A percentile compares a stretch with the other conserved stretches of the same genome.
Evolutionary conservation across 2,888 invertebrate species (phyloP).

Genomic region (Lepidochrysops patricia): DNA sequence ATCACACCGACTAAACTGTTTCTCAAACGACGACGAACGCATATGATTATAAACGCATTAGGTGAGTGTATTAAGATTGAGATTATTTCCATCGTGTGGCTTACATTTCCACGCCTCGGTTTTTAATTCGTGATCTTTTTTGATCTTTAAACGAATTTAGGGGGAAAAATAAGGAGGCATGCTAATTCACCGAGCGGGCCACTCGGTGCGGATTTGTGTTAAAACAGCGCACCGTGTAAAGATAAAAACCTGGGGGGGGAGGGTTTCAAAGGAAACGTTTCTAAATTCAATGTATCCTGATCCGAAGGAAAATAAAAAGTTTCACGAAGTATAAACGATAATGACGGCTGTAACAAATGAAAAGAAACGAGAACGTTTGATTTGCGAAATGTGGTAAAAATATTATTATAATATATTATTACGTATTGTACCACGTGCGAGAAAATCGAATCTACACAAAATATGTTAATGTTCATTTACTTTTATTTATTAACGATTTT

Average conservation of each 20-base stretch:
- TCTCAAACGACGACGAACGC: slow-evolving; percentile 49
- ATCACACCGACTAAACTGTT: slow-evolving; percentile 37
- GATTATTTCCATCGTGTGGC: slow-evolving; percentile 31
- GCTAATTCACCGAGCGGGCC: slow-evolving; percentile 51
- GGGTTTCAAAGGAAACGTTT: slow-evolving; percentile 55
- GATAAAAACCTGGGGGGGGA: slow-evolving; percentile 40
- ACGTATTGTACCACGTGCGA: slow-evolving; percentile 34
- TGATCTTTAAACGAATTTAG: slow-evolving; percentile 39
- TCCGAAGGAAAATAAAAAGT: slow-evolving; percentile 33
- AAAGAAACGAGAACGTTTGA: slow-evolving; percentile 59
- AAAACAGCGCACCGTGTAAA: slow-evolving; percentile 38
- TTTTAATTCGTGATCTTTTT: slow-evolving; percentile 33
- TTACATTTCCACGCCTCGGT: slow-evolving; percentile 32
- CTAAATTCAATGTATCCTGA: slow-evolving; percentile 63
- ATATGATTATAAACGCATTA: slow-evolving; percentile 71
- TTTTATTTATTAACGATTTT: slow-evolving; percentile 15
- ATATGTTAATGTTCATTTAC: slow-evolving; percentile 28
- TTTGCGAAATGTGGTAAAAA: slow-evolving; percentile 39
- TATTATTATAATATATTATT: too few species aligned
- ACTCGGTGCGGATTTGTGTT: slow-evolving; percentile 39
- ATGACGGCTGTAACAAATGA: slow-evolving; percentile 55
- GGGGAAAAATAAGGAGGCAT: slow-evolving; percentile 35
- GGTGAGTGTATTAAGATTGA: slow-evolving; percentile 28
- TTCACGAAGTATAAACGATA: slow-evolving; percentile 44
- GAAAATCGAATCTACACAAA: slow-evolving; percentile 33